Conservation (phyloP, 2,113 vertebrate genomes). For the Peucedramus taeniatus region DNA sequence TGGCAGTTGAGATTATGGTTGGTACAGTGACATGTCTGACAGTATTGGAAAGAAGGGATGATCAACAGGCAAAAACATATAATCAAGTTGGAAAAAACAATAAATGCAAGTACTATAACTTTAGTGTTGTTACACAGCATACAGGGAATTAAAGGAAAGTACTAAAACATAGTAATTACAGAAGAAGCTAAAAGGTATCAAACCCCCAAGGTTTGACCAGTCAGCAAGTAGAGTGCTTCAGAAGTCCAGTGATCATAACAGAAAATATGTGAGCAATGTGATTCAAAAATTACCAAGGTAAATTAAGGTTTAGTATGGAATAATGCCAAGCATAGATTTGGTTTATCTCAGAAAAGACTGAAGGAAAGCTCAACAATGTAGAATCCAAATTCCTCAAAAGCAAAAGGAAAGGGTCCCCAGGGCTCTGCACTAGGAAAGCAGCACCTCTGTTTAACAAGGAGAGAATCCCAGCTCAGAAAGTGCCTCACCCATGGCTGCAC, state of each 20-base stretch:
- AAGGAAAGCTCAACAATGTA: background rate
- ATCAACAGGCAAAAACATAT: background rate
- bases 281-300: background rate
- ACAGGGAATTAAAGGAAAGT: background rate
- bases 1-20: background rate
- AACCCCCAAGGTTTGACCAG: background rate
- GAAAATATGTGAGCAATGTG: background rate
- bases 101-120: background rate
- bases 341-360: background rate
- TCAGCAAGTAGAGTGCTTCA: background rate
- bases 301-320: background rate
- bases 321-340: background rate
- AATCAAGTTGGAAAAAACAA: background rate
- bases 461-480: background rate
- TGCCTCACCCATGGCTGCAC: background rate
- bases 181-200: background rate
- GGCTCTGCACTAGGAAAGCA: background rate
- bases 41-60: background rate
- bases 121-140: background rate
- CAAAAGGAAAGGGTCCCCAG: background rate
- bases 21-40: background rate
- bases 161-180: background rate
- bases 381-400: background rate
- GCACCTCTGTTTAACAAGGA: background rate
- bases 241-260: background rate